phyloP scores from a whole-genome alignment of 1,140 invertebrate species.

The Penaeus indicus region DNA sequence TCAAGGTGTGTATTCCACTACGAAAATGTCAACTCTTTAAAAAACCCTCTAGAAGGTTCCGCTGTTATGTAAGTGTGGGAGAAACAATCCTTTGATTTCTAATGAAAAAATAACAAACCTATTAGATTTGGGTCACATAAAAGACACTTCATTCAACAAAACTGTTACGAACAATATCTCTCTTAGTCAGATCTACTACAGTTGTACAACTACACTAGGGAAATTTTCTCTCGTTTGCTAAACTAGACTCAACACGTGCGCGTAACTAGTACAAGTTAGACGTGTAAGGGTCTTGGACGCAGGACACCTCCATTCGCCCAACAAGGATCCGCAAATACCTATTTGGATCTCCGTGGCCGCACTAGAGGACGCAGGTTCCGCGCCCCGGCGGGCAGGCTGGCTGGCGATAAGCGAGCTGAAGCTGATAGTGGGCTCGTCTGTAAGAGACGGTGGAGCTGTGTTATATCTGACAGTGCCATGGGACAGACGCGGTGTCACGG shows the following conservation, averaged over 20 bases:
- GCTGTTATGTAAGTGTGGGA: no score
- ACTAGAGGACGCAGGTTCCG: conserved; percentile 58
- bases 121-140: no score
- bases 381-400: conserved; percentile 57
- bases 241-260: conserved; percentile 48
- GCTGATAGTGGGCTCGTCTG: conserved; percentile 55
- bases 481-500: background rate
- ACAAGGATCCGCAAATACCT: conserved; percentile 42
- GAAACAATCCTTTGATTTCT: no score
- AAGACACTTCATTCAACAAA: no score
- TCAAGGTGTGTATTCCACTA: no score
- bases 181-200: no score
- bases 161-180: no score
- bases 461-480: conserved; percentile 34
- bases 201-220: no score
- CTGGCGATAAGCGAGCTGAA: conserved; percentile 62
- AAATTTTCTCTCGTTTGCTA: conserved; percentile 11
- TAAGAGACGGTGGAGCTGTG: conserved; percentile 46
- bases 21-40: no score
- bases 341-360: conserved; percentile 57
- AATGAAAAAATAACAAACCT: no score
- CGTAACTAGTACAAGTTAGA: conserved; percentile 14
- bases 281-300: conserved; percentile 38
- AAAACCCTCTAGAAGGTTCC: no score
- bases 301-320: conserved; percentile 43